Base-by-base conservation (phyloP, 2,888 invertebrate species). In the Eutolmus rufibarbis region DNA sequence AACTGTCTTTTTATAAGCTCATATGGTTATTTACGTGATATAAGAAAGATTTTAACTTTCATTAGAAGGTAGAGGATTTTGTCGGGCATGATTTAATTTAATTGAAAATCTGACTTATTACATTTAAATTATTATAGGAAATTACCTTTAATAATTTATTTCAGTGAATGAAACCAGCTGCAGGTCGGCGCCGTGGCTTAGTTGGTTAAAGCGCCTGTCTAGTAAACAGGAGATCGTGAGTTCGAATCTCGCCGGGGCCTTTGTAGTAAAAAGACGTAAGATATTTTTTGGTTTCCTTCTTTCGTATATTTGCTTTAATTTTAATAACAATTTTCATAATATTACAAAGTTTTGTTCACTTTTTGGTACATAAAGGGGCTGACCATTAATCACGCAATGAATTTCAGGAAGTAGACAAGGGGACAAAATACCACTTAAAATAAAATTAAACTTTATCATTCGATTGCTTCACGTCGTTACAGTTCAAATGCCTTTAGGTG, bases 151-250 rank as follows among this genome's bases (percentile, higher is more conserved):
- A 66, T 4, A 66, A 28, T 23, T 12, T 23, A 66, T 12, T 28
- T 66, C 12, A 19, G 8, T n/a, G 9, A 12, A 57, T 2, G 57
- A 57, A 2, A 1, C 0, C 7, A 12, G 2, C 2, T 34, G 3
- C 2, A n/a, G 43, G 31, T 7, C 40, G 87, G 87, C 87, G 86
- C 86, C 86, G 86, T 88, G 87, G 88, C 88, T 88, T 88, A 88
- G 86, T 88, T 88, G 88, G 88, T 88, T 88, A 88, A 88, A 88
- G 88, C 88, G 88, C 88, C 88, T 86, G 88, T 88, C 88, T 88
- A 88, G 86, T 88, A 88, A 88, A 88, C 88, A 88, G 88, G 88
- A 87, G 88, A 88, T 88, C 88, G 82, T 37, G 88, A 82, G 88
- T 88, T 88, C 88, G 88, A 88, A 88, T 88, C 86, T 86, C 88